phyloP scores from a whole-genome alignment of 2,888 invertebrate species.

The Busseola fusca region DNA sequence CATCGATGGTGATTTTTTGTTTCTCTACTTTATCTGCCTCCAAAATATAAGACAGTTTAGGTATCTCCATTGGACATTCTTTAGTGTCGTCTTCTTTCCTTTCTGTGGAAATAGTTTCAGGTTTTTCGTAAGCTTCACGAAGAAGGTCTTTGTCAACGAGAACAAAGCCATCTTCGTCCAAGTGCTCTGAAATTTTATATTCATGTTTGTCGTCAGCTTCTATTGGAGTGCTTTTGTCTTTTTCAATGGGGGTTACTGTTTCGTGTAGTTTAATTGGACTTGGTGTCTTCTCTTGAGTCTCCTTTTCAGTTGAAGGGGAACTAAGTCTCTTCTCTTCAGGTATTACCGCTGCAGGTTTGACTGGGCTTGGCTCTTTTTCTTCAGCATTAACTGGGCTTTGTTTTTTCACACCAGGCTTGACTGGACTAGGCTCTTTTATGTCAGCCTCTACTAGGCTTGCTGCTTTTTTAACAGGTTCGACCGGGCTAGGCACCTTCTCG shows the following conservation, averaged over 20 bases:
- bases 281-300: conserved; percentile 17
- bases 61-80: conserved; percentile 2
- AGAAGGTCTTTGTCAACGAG: conserved; percentile 74
- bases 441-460: not conserved
- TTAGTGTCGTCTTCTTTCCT: conserved; percentile 11
- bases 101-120: conserved; percentile 43
- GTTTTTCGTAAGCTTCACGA: conserved; percentile 71
- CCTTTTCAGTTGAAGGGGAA: not conserved
- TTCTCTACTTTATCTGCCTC: conserved; percentile 75
- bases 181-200: conserved; percentile 32
- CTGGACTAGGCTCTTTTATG: not conserved
- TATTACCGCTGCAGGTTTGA: not conserved
- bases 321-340: conserved; percentile 5
- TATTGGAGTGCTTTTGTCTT: conserved; percentile 23
- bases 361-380: conserved; percentile 10
- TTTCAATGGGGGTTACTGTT: conserved; percentile 19
- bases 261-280: conserved; percentile 28
- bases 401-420: conserved; percentile 8
- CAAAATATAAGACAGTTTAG: conserved; percentile 57
- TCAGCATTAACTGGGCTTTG: not conserved
- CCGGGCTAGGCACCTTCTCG: not conserved
- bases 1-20: conserved; percentile 71
- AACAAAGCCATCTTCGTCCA: conserved; percentile 51
- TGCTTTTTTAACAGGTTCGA: not conserved
- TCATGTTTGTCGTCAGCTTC: conserved; percentile 25